A percentile compares a stretch with the other conserved stretches of the same genome.
These are phyloP conservation scores for Hydrocynus forskahlii DNA, from an alignment of 2,797 vertebrate species.

Conservation along the genomic window DNA sequence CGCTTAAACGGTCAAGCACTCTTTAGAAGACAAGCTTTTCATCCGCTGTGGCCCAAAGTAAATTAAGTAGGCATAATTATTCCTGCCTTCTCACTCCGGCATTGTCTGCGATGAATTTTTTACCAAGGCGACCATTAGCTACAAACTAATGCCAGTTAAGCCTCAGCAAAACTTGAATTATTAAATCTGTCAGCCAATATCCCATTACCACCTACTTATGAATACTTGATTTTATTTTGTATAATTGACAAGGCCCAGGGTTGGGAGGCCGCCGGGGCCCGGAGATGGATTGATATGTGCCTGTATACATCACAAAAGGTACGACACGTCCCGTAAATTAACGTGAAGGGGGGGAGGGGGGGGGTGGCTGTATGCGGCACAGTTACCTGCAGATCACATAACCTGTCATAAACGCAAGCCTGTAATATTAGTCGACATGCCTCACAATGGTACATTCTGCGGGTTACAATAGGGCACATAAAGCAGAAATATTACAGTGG, in stretches of 20 bases:
- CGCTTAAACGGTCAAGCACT: slow-evolving; percentile 66
- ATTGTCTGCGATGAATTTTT: slow-evolving; percentile 86
- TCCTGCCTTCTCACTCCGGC: slow-evolving; percentile 78
- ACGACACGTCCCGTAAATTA: slow-evolving; percentile 69
- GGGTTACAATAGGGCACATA: slow-evolving; percentile 30
- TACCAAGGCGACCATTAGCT: slow-evolving; percentile 85
- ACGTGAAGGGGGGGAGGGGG: slow-evolving; percentile 49
- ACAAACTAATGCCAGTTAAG: slow-evolving; percentile 86
- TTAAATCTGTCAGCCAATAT: slow-evolving; percentile 91
- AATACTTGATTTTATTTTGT: slow-evolving; percentile 98
- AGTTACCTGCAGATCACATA: slow-evolving; percentile 64
- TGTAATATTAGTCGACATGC: slow-evolving; percentile 62
- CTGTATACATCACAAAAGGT: slow-evolving; percentile 66
- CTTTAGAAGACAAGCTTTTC: slow-evolving; percentile 66
- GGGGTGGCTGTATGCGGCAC: slow-evolving; percentile 46
- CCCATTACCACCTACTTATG: slow-evolving; percentile 90
- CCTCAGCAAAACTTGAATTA: slow-evolving; percentile 91
- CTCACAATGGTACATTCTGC: slow-evolving; percentile 39
- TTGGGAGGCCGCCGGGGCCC: slow-evolving; percentile 76
- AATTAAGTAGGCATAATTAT: slow-evolving; percentile 81
- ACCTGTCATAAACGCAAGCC: slow-evolving; percentile 70
- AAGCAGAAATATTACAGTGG: slow-evolving; percentile 58
- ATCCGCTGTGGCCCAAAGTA: slow-evolving; percentile 69
- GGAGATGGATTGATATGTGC: slow-evolving; percentile 77
- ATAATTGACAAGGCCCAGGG: slow-evolving; percentile 87